A percentile compares a stretch with the other conserved stretches of the same genome.
phyloP scores from a whole-genome alignment of 2,797 vertebrate genomes.

The Sebastes aleutianus region DNA sequence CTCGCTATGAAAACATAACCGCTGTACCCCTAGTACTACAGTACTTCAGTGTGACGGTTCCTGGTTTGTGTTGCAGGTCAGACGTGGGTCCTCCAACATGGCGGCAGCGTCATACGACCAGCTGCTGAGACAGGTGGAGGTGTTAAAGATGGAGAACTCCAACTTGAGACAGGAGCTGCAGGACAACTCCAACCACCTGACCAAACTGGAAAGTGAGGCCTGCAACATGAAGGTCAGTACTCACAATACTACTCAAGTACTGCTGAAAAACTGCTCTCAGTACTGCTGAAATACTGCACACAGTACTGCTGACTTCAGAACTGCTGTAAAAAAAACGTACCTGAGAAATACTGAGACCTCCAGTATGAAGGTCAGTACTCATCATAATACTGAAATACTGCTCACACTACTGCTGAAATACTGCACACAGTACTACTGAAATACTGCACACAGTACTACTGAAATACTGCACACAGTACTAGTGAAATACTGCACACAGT shows the following conservation, averaged over 20 bases:
- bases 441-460: too few relatives aligned
- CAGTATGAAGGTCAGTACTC: too few relatives aligned
- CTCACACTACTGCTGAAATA: too few relatives aligned
- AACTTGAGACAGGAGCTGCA: constrained; percentile 95
- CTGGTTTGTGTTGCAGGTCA: constrained; percentile 43
- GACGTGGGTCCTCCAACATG: constrained; percentile 86
- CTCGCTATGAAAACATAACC: too few relatives aligned
- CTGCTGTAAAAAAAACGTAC: too few relatives aligned
- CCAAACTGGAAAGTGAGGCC: constrained; percentile 95
- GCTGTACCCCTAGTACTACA: background rate
- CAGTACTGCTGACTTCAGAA: background rate
- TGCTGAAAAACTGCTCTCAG: background rate
- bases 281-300: background rate
- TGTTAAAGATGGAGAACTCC: constrained; percentile 99
- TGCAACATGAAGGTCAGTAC: constrained; percentile 94
- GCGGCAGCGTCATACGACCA: constrained; percentile 98
- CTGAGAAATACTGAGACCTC: too few relatives aligned
- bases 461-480: too few relatives aligned
- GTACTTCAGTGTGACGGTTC: background rate
- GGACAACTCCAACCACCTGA: constrained; percentile 98
- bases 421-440: too few relatives aligned
- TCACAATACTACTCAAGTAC: background rate
- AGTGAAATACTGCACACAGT: too few relatives aligned
- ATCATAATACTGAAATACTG: too few relatives aligned
- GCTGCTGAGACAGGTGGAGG: constrained; percentile 99